Evolutionary conservation across 37 sponge, comb jelly and placozoan species (phyloP).

Genomic region (Aplysina aerophoba): DNA sequence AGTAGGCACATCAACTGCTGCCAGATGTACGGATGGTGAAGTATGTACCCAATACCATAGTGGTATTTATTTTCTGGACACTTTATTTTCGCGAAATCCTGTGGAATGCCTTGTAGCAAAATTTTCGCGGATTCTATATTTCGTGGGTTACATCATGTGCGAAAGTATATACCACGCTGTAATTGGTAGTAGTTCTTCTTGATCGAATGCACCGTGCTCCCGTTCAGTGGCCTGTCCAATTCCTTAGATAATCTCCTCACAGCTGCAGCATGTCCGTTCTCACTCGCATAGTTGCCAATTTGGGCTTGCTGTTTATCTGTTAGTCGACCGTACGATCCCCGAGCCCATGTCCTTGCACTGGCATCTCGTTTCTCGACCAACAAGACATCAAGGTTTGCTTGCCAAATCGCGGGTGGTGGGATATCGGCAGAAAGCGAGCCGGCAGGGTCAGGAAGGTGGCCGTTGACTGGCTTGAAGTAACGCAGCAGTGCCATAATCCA

Average conservation of each 20-base stretch:
- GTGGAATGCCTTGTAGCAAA: too few relatives aligned
- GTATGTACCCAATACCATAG: too few relatives aligned
- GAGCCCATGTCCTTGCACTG: conserved; percentile 6
- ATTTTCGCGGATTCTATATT: too few relatives aligned
- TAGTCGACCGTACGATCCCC: conserved; percentile 35
- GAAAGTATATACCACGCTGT: too few relatives aligned
- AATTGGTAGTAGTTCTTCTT: conserved; percentile 33
- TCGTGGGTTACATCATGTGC: too few relatives aligned
- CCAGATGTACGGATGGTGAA: too few relatives aligned
- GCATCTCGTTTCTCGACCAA: conserved; percentile 22
- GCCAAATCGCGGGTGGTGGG: conserved; percentile 27
- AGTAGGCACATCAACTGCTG: too few relatives aligned
- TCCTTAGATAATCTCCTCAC: conserved; percentile 21
- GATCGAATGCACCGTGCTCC: conserved; percentile 27
- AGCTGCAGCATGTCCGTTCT: conserved; percentile 30
- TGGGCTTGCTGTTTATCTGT: conserved; percentile 31
- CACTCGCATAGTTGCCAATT: conserved; percentile 24
- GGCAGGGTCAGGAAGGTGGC: conserved; percentile 23
- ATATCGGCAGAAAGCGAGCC: conserved; percentile 29
- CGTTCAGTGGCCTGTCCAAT: conserved; percentile 33
- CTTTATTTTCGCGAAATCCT: too few relatives aligned
- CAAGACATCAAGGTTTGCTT: conserved; percentile 17
- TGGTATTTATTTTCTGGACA: too few relatives aligned
- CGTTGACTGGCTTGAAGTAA: conserved; percentile 26
- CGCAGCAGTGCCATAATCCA: conserved; percentile 31